Base-by-base conservation (phyloP, 37 sponge, comb jelly and placozoan species). In the Oscarella lobularis region DNA sequence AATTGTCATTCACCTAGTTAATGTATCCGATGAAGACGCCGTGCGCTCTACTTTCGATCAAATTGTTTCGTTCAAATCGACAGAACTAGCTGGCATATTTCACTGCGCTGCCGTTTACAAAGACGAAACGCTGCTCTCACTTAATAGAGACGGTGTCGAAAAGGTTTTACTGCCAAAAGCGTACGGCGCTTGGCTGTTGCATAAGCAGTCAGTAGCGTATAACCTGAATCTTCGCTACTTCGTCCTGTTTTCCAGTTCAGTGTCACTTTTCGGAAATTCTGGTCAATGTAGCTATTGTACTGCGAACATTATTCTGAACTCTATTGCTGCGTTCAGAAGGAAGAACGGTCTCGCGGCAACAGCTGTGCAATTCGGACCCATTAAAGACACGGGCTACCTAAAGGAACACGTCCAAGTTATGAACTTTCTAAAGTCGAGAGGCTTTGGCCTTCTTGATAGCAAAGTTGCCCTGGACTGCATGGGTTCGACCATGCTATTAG, bases 271-370 rank as follows among this genome's bases (percentile, higher is more conserved):
- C 30, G 85, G 85, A 27, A 84, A 80, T 34, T 41, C 85, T 38
- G 85, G 85, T 33, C 85, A 84, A 72, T 35, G 66, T 27, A 84
- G 79, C 85, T 84, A 84, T 33, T 73, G 75, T 40, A 68, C 67
- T 66, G 85, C 85, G 74, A 84, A 84, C 72, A 75, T 67, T 48
- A 67, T 75, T 27, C 66, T 48, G 14, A 48, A 48, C 60, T 9
- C 60, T 20, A 27, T 48, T 27, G 60, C 60, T 48, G 60, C 9
- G 20, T 48, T 9, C 14, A 9, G 60, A 9, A 48, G 9, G 9
- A 9, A 48, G 20, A 9, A 48, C 60, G 20, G 20, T 27, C 60
- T 48, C 9, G 14, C 60, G 60, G 60, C 60, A 48, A 48, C 60
- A 9, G 60, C 60, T 20, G 20, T 48, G 9, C 60, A 27, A 20